Evolutionary conservation across 2,113 vertebrate genomes (phyloP), one percentile per base, ranked within the genome.

Genomic region (Channa argus): DNA sequence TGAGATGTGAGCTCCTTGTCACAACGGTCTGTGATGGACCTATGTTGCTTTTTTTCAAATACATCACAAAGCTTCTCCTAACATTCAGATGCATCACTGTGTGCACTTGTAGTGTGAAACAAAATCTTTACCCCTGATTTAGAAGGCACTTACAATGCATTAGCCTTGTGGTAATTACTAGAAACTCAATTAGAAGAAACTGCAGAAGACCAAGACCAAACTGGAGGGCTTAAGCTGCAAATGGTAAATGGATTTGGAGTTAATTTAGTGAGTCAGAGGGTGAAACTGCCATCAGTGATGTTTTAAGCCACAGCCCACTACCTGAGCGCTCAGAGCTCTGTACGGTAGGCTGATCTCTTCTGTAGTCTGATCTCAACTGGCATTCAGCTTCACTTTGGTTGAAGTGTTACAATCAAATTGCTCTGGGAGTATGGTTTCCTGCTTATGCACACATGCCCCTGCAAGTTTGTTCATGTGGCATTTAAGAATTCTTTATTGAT

Each of bases 111-210:
- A 83, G 86, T 76, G 80, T 85, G 90, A 91, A 89, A 86, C 73
- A 91, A 92, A 93, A 94, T 94, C 89, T 90, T 92, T 93, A 92
- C 74, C 79, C 84, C 85, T 91, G 91, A 94, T 94, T 94, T 94
- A 92, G 80, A 91, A 86, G 89, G 81, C 88, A 73, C 92, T 93
- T 92, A 92, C 90, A 90, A 92, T 91, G 90, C 93, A 93, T 93
- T 94, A 93, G 90, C 87, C 84, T 82, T 74, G 79, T 84, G 89
- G 88, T 92, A 94, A 94, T 93, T 94, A 93, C 91, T 86, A 91
- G 86, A 92, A 94, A 93, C 92, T 93, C 88, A 92, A 94, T 94
- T 93, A 93, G 81, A 85, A 89, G 83, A 91, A 93, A 88, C 83
- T 80, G 82, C 90, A 86, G 83, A 92, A 92, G 89, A 90, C 81